Conservation (phyloP, 2,888 invertebrate species). For the Micropterix aruncella region DNA sequence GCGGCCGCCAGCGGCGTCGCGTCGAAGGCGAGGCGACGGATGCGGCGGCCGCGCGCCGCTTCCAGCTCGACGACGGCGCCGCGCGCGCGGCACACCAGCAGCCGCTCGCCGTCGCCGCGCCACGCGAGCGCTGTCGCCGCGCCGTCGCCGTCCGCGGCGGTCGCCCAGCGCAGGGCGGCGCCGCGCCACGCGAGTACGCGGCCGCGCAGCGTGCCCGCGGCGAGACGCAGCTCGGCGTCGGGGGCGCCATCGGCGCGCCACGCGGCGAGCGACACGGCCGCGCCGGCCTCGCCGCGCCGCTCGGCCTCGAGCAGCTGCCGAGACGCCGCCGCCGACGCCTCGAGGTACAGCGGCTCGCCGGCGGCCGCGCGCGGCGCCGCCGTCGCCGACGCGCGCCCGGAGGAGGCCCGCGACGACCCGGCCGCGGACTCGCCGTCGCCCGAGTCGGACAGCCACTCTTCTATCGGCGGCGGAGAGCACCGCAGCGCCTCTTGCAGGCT, state of each 20-base stretch:
- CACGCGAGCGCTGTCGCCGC: background rate
- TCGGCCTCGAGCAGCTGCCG: background rate
- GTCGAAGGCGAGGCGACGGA: background rate
- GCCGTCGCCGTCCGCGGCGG: background rate
- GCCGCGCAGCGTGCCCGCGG: background rate
- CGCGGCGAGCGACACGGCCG: background rate
- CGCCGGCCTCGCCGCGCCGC: background rate
- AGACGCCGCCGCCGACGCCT: background rate
- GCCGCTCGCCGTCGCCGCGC: background rate
- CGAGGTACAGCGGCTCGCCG: background rate
- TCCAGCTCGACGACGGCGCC: background rate
- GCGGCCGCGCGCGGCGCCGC: background rate
- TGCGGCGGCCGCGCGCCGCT: background rate
- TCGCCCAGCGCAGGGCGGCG: background rate
- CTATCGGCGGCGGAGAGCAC: background rate
- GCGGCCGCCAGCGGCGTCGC: background rate
- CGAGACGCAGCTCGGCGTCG: background rate
- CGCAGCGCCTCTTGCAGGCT: background rate
- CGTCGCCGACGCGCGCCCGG: background rate
- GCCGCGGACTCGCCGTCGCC: background rate
- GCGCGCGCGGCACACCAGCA: background rate
- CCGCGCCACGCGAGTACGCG: background rate
- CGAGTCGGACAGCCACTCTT: background rate
- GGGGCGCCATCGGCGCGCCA: background rate
- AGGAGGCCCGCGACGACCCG: background rate